Evolutionary conservation across 2,797 vertebrate genomes (phyloP).

Genomic region (Urosaurus nigricauda): DNA sequence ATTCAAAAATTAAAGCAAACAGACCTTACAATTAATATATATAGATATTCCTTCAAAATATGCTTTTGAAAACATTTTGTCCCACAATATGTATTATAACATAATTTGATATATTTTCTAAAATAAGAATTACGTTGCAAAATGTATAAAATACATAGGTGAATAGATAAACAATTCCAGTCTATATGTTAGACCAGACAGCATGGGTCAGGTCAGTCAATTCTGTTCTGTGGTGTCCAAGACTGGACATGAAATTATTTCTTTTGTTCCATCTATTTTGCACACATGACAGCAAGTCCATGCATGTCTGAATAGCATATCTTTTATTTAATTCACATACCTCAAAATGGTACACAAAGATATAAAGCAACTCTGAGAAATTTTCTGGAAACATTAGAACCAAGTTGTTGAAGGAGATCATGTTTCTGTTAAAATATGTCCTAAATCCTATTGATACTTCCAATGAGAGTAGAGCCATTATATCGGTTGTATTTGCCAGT

Average conservation of each 20-base stretch:
- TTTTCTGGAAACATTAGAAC: too few species aligned
- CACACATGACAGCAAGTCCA: not conserved
- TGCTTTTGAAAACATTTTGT: not conserved
- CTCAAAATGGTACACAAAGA: not conserved
- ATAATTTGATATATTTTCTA: not conserved
- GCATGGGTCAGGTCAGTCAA: not conserved
- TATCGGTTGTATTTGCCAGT: too few species aligned
- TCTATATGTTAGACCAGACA: not conserved
- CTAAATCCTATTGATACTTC: too few species aligned
- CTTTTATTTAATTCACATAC: not conserved
- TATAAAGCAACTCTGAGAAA: not conserved
- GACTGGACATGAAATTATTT: not conserved
- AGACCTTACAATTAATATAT: too few species aligned
- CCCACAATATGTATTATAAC: not conserved
- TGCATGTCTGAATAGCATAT: not conserved
- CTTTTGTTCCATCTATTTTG: not conserved
- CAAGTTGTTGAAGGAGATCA: not conserved
- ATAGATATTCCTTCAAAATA: not conserved
- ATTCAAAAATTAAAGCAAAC: too few species aligned
- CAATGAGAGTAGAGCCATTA: too few species aligned
- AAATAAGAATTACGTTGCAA: too few species aligned
- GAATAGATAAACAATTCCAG: not conserved
- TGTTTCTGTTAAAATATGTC: not conserved
- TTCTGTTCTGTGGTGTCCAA: not conserved
- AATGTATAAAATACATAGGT: not conserved